Evolutionary conservation across 2,113 vertebrate genomes (phyloP), one percentile per base, ranked within the genome.

Genomic region (Cynoglossus semilaevis): DNA sequence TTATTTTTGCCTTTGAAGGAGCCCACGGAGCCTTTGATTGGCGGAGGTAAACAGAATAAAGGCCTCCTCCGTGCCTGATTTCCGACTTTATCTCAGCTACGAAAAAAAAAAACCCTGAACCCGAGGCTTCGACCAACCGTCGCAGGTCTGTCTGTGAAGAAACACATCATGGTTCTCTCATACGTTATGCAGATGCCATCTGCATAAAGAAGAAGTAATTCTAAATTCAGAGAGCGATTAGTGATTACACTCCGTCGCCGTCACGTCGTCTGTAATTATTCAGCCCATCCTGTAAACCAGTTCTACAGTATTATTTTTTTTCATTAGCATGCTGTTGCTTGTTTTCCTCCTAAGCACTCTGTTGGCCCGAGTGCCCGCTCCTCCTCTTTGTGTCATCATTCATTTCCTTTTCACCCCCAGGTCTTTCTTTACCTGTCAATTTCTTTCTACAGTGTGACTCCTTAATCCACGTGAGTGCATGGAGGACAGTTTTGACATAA

Each of bases 401-500:
- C 74, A 78, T 81, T 81, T 76, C 57, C 68, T 78, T 82, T 70
- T 80, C 71, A 72, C 74, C 77, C 51, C 51, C 63, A 47, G 80
- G 75, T 80, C 69, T 81, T 80, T 79, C 56, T 73, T 59, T 81
- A 86, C 85, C 86, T 84, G 85, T 81, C 80, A 78, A 55, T 79
- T 82, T 81, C 72, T 86, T 80, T 86, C 70, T 85, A 61, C 76
- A 59, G 69, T 55, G 68, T 82, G 74, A 71, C 78, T 80, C 78
- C 58, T 70, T 87, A 89, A 87, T 87, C 88, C 88, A 81, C 85
- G 80, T 82, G 88, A 88, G 83, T 88, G 88, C 88, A 87, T 69
- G 74, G 86, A 89, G 75, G 88, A 89, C 86, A 88, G 71, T 89
- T 89, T 88, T 86, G 86, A 88, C 88, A 85, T 83, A 86, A 87